Conservation (phyloP, 2,888 invertebrate genomes). For the Sarcophaga variegata region DNA sequence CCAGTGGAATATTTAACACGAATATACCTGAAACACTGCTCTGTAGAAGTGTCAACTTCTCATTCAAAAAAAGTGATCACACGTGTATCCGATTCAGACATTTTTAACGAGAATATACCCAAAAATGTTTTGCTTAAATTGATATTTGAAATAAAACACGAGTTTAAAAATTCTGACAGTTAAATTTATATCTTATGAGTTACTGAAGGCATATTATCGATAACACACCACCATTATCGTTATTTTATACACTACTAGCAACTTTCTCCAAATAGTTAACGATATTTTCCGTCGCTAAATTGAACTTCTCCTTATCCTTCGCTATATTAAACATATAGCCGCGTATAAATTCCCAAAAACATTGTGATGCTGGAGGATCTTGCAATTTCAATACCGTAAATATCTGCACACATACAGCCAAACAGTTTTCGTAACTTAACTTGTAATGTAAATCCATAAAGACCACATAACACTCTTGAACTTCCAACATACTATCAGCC, state of each 20-base stretch:
- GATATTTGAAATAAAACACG: neutral
- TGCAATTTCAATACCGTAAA: constrained; percentile 44
- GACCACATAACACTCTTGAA: constrained; percentile 39
- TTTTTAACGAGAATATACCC: no score
- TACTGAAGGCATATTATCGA: no score
- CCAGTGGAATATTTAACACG: constrained; percentile 30
- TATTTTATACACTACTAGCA: neutral
- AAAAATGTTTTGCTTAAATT: neutral
- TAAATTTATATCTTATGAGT: neutral
- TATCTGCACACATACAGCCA: constrained; percentile 50
- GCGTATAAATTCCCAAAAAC: constrained; percentile 59
- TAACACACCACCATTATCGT: neutral
- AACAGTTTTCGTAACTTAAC: constrained; percentile 37
- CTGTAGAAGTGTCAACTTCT: constrained; percentile 65
- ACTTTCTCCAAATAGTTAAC: constrained; percentile 41
- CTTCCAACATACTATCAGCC: constrained; percentile 33
- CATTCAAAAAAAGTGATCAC: constrained; percentile 61
- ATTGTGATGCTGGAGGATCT: constrained; percentile 43
- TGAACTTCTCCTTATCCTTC: neutral
- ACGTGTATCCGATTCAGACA: no score
- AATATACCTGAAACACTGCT: constrained; percentile 73
- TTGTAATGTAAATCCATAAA: constrained; percentile 48
- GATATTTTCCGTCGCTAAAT: constrained; percentile 51
- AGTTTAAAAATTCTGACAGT: neutral
- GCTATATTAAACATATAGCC: constrained; percentile 51